Evolutionary conservation across 2,113 vertebrate genomes (phyloP), one percentile per base, ranked within the genome.

Genomic region (Opisthocomus hoazin): DNA sequence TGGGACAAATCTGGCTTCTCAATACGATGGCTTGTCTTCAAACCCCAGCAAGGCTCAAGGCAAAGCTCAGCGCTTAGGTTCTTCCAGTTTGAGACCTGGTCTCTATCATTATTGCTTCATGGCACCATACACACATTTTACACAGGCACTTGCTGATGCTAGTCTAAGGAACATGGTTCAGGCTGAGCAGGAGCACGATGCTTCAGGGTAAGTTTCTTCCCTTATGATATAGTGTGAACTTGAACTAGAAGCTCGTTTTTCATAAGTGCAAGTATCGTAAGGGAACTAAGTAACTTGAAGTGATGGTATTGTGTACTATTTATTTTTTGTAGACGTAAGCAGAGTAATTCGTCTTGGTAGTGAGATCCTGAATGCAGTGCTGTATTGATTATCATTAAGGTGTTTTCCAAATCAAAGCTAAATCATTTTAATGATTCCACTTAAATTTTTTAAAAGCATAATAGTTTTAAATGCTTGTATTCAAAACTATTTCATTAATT

Each of bases 71-170:
- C 99, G 99, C 15, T 98, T 99, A 14, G 99, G 99, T 74, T 99
- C 99, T 2, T 99, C 99, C 89, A 99, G 94, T 46, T 64, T 99
- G 87, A 97, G 99, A 45, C 99, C 99, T 0, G 99, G 99, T 45
- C 98, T 99, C 46, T 99, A 99, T 94, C 99, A 99, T 94, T 99
- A 99, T 96, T 99, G 99, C 98, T 99, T 99, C 98, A 99, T 99
- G 99, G 99, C 99, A 4, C 99, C 99, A 0, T 99, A 99, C 87
- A 99, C 99, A 6, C 99, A 99, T 95, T 99, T 99, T 86, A 99
- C 99, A 2, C 99, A 99, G 98, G 99, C 99, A 24, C 97, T 99
- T 5, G 99, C 99, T 7, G 99, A 99, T 21, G 99, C 99, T 32
- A 99, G 99, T 87, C 98, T 99, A 12, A 98, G 99, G 89, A 99